Evolutionary conservation across 2,888 invertebrate genomes (phyloP).

Genomic region (Bombylius major): DNA sequence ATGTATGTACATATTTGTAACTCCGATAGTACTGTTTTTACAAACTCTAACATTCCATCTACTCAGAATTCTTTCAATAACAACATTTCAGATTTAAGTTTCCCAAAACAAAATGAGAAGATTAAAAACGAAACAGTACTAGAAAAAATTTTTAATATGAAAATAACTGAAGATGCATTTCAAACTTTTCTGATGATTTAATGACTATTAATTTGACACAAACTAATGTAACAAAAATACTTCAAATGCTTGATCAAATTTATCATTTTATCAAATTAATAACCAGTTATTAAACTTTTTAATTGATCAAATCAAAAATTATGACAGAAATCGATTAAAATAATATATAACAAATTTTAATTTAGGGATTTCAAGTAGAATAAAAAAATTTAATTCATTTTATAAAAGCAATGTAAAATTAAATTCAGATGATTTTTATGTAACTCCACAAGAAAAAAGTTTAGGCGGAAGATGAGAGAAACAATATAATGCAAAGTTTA

Average conservation of each 20-base stretch:
- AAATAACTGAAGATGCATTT: neutral
- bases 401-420: no score
- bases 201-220: neutral
- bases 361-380: neutral
- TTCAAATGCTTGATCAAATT: neutral
- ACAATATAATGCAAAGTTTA: neutral
- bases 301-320: neutral
- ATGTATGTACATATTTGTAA: no score
- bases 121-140: no score
- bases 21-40: no score
- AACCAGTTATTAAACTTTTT: neutral
- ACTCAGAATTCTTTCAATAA: no score
- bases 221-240: neutral
- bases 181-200: neutral
- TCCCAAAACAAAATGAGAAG: no score
- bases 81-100: no score
- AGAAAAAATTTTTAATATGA: neutral
- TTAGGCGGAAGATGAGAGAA: no score
- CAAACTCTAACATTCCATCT: no score
- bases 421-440: no score
- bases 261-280: neutral
- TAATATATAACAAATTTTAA: neutral
- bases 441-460: no score
- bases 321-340: neutral
- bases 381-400: neutral